Conservation (phyloP, 2,797 vertebrate species). For the Apogon talboti region DNA sequence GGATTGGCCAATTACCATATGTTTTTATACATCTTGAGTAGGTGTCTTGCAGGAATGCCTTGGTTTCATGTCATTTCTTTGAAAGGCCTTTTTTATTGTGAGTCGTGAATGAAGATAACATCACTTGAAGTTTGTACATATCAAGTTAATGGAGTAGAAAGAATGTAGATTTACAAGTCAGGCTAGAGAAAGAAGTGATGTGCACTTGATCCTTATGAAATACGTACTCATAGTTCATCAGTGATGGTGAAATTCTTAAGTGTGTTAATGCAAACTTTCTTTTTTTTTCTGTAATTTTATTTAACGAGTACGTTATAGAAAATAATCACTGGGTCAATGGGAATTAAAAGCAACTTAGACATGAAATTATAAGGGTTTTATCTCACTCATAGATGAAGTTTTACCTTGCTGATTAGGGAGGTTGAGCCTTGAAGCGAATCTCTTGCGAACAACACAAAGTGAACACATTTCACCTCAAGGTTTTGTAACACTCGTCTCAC, state of each 20-base stretch:
- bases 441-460: conserved; percentile 5
- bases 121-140: conserved; percentile 15
- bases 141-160: conserved; percentile 4
- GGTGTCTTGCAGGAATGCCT: neutral
- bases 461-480: conserved; percentile 12
- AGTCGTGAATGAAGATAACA: conserved; percentile 16
- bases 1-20: conserved; percentile 1
- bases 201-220: neutral
- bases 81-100: conserved; percentile 8
- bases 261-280: neutral
- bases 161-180: neutral
- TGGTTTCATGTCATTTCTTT: neutral
- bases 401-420: neutral
- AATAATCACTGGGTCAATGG: conserved; percentile 1
- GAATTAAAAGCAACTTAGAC: conserved; percentile 23
- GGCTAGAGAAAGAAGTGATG: neutral
- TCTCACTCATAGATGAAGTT: neutral
- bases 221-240: conserved; percentile 2
- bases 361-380: conserved; percentile 1
- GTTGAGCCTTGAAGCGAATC: conserved; percentile 22
- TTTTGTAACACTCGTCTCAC: neutral
- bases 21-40: neutral
- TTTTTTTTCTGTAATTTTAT: neutral
- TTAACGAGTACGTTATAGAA: conserved; percentile 14
- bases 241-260: neutral